Evolutionary conservation across 2,888 invertebrate genomes (phyloP).

Genomic region (Watsonalla cultraria): DNA sequence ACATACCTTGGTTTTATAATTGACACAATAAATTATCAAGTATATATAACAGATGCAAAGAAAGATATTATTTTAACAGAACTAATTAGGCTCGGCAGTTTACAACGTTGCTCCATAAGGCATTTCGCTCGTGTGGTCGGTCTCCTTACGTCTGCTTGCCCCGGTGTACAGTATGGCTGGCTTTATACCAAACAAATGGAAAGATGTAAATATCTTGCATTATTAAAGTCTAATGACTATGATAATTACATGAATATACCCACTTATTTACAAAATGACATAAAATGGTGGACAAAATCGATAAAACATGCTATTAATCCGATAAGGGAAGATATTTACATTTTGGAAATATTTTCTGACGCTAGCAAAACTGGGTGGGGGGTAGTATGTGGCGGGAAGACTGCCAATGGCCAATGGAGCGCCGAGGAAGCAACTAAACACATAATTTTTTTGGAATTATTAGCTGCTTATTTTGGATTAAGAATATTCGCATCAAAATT

Average conservation of each 20-base stretch:
- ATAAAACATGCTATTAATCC: not conserved
- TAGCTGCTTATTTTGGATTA: not conserved
- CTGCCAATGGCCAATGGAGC: not conserved
- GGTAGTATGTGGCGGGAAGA: not conserved
- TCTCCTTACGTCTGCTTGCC: no score
- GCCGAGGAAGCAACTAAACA: not conserved
- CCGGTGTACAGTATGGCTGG: slow-evolving; percentile 1
- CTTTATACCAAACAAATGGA: slow-evolving; percentile 1
- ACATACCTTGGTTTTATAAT: slow-evolving; percentile 4
- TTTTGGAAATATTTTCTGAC: not conserved
- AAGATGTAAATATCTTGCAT: not conserved
- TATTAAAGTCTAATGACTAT: not conserved
- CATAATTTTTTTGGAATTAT: not conserved
- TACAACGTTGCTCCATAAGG: slow-evolving; percentile 3
- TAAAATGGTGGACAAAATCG: not conserved
- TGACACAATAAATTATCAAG: slow-evolving; percentile 1
- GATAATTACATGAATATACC: not conserved
- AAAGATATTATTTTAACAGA: slow-evolving; percentile 1
- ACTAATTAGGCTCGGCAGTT: slow-evolving; percentile 1
- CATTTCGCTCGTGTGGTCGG: no score
- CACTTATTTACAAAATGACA: not conserved
- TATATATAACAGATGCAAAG: not conserved
- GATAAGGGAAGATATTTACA: not conserved
- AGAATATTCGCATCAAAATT: not conserved
- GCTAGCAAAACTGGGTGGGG: not conserved